Evolutionary conservation across 2,888 invertebrate genomes (phyloP), one percentile per base, ranked within the genome.

Genomic region (Heterodera filipjevi): DNA sequence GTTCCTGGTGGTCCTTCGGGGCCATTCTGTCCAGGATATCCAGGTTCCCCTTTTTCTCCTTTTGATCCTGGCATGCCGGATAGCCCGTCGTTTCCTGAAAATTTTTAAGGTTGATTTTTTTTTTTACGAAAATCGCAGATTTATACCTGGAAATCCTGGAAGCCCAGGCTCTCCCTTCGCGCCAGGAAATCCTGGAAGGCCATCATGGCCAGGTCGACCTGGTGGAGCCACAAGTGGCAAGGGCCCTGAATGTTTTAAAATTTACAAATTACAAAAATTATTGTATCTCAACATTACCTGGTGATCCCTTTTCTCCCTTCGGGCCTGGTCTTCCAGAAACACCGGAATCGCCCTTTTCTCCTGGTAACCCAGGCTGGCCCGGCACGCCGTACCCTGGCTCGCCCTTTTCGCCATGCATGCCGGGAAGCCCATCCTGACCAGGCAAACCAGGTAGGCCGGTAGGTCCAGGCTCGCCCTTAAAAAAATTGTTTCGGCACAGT

Each of bases 41-140:
- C 89, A 30, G 82, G 80, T 32, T 84, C 46, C 46, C 86, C 86
- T 81, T 86, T 82, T 22, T 82, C 64, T 22, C 94, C 94, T 27
- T 93, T 93, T 3, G 88, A 87, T 79, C 94, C 88, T 71, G 86
- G 85, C 49, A 86, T 81, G 30, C 87, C 87, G 27, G 85, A 85
- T 16, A 84, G 80, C 66, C 87, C 87, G 22, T 84, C 84, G 74
- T 85, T 81, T 70, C 86, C 86, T 73, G 82, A 85, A 19, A 16
- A 77, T 44, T 87, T 86, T 46, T 82, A 84, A 14, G 78, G 64
- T 68, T 86, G 30, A 71, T 19, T 46, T 71, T 33, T 46, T 35
- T 49, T 30, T 2, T 32, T 30, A 35, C 35, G 14, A 71, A 10
- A 59, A 59, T 59, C 27, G 3, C 16, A 12, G 16, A 49, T 10